Evolutionary conservation across 2,888 invertebrate genomes (phyloP).

Genomic region (Punctoribates punctum): DNA sequence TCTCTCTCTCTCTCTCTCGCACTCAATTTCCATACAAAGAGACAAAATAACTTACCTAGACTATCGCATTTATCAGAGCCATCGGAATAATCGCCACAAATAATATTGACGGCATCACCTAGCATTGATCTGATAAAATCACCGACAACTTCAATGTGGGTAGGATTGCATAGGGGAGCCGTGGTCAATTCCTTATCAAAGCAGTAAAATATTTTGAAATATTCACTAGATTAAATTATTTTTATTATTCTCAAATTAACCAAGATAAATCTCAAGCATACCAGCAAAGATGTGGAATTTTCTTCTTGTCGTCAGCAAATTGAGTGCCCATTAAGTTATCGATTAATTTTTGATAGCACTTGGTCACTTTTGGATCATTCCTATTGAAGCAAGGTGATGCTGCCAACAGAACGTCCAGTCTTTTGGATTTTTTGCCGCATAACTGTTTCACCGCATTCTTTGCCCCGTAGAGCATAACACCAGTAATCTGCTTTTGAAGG

Average conservation of each 20-base stretch:
- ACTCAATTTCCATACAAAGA: too few species aligned
- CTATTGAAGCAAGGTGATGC: background rate
- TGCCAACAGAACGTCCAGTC: background rate
- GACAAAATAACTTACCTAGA: background rate
- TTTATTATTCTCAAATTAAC: background rate
- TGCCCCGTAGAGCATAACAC: background rate
- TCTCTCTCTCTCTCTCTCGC: too few species aligned
- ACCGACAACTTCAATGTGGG: background rate
- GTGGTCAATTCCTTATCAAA: background rate
- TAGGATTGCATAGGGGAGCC: background rate
- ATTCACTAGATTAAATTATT: background rate
- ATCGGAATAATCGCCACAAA: background rate
- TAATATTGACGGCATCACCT: background rate
- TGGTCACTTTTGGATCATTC: background rate
- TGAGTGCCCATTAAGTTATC: background rate
- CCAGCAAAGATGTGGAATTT: constrained; percentile 9
- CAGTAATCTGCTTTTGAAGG: background rate
- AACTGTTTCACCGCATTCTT: background rate
- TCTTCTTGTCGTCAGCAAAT: background rate
- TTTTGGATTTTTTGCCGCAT: background rate
- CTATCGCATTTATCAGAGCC: background rate
- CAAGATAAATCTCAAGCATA: background rate
- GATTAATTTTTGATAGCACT: background rate
- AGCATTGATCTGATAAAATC: background rate
- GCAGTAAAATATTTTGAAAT: background rate